These are phyloP conservation scores for Wiebesia pumilae DNA, from an alignment of 1,140 invertebrate species.

Conservation along the genomic window DNA sequence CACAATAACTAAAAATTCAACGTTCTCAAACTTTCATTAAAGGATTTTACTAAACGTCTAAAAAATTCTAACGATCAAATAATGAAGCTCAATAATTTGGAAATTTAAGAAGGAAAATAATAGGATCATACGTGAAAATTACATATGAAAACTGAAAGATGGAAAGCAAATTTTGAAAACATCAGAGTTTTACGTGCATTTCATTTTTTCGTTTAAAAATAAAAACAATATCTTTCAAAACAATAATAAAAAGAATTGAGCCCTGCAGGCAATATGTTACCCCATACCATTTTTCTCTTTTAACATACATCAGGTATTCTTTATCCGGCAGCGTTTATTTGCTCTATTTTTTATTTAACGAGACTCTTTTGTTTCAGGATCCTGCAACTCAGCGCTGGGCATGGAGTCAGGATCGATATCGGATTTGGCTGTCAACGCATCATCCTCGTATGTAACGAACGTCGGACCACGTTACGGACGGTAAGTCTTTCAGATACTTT, in stretches of 20 bases:
- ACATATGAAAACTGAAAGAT: neutral
- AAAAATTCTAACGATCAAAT: neutral
- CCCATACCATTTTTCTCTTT: constrained; percentile 3
- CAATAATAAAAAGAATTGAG: constrained; percentile 23
- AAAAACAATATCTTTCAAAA: constrained; percentile 27
- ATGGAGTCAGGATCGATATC: constrained; percentile 82
- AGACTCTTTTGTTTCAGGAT: constrained; percentile 73
- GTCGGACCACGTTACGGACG: constrained; percentile 80
- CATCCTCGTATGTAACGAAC: constrained; percentile 80
- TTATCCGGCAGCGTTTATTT: constrained; percentile 33
- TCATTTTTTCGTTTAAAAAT: constrained; percentile 11
- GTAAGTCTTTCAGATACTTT: constrained; percentile 69
- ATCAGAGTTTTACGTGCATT: neutral
- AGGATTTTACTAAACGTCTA: neutral
- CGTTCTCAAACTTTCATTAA: neutral
- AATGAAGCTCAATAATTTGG: neutral
- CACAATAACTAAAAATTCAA: neutral
- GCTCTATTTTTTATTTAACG: constrained; percentile 45
- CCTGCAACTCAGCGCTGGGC: constrained; percentile 79
- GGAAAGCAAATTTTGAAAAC: neutral
- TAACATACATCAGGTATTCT: constrained; percentile 7
- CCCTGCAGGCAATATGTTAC: constrained; percentile 8
- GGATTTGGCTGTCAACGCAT: constrained; percentile 79
- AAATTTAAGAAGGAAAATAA: neutral
- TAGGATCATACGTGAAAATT: neutral